phyloP scores from a whole-genome alignment of 35 echinoderm and acorn worm genomes.

The Heliocidaris erythrogramma region DNA sequence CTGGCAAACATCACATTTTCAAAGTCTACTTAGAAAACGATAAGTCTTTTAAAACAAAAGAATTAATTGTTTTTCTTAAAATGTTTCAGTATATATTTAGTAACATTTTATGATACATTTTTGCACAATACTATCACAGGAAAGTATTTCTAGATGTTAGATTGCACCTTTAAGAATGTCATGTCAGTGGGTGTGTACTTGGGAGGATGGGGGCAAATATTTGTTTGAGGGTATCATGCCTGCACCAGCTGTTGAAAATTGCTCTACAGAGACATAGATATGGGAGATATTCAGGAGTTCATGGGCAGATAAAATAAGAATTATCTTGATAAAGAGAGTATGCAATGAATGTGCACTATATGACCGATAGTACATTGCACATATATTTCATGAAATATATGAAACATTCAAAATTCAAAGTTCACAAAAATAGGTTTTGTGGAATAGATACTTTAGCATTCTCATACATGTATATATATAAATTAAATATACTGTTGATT shows the following conservation, averaged over 20 bases:
- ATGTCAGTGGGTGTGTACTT: background rate
- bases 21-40: background rate
- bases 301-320: background rate
- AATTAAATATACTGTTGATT: too few relatives aligned
- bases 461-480: too few relatives aligned
- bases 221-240: background rate
- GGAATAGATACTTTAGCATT: too few relatives aligned
- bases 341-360: background rate
- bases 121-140: background rate
- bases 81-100: background rate
- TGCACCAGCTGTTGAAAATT: background rate
- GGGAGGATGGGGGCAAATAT: background rate
- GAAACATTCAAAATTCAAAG: background rate
- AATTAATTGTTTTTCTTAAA: background rate
- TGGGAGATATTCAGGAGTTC: background rate
- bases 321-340: background rate
- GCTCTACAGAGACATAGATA: background rate
- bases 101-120: background rate
- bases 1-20: background rate
- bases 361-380: background rate
- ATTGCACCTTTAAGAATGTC: background rate
- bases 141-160: background rate
- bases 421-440: too few relatives aligned
- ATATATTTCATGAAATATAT: background rate
- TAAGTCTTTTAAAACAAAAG: background rate